Base-by-base conservation (phyloP, 2,113 vertebrate species). In the Podiceps cristatus region DNA sequence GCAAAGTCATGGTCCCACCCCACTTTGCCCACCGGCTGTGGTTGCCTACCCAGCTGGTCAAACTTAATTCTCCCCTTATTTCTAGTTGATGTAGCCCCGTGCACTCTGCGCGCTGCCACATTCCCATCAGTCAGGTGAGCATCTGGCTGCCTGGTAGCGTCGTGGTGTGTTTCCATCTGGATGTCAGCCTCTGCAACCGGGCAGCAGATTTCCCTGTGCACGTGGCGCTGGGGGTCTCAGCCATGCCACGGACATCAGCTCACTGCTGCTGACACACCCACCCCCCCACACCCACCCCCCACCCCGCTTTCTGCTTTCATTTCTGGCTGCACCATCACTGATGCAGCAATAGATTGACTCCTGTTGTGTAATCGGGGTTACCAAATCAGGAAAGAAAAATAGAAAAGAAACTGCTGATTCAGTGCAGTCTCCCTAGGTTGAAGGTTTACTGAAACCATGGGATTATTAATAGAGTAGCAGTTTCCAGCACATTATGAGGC, bases 401-500 rank as follows among this genome's bases (percentile, higher is more conserved):
- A 93, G 73, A 86, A 94, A 88, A 79, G 85, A 92, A 96, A 96
- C 85, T 82, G 95, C 92, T 96, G 96, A 96, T 68, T 93, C 62
- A 62, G 71, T 31, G 40, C 17, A 47, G 67, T n/a, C 20, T 92
- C 29, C 19, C 14, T 68, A 74, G 67, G 42, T 24, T 91, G 85
- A 94, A 18, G 55, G 87, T 72, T 83, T 52, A 72, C 79, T 95
- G 87, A 94, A 95, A 75, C 53, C 72, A 79, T 60, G 42, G 29
- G 47, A 19, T 95, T 96, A 93, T 91, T 96, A 95, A 93, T 71
- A 87, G 73, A 69, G 44, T 1, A 75, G n/a, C 29, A 75, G 13
- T 79, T 95, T 77, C 74, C 64, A 74, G 80, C 33, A 86, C 14
- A 6, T 63, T 86, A 56, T 4, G 19, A 14, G 40, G 10, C 40